These are phyloP conservation scores for Chloropsis cyanopogon DNA, from an alignment of 2,113 vertebrate species.

Conservation along the genomic window DNA sequence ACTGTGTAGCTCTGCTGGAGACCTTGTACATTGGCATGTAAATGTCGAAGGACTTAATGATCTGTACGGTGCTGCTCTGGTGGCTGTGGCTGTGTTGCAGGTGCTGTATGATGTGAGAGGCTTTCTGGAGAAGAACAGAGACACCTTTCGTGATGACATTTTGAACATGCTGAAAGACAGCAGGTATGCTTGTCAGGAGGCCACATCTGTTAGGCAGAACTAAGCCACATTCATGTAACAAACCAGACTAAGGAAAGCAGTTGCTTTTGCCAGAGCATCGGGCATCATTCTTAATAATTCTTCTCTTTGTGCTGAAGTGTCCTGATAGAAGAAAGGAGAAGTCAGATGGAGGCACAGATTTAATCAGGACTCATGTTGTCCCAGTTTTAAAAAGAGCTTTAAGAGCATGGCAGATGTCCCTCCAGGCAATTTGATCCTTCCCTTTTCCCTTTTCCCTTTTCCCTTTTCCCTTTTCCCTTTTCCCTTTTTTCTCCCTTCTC, in stretches of 20 bases:
- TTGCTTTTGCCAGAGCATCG: not conserved
- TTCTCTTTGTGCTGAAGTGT: not conserved
- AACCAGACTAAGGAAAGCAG: not conserved
- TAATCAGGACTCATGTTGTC: not conserved
- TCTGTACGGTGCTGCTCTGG: not conserved
- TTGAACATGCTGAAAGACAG: slow-evolving; percentile 91
- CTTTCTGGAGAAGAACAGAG: slow-evolving; percentile 91
- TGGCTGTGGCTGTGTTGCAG: slow-evolving; percentile 56
- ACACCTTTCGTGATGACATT: slow-evolving; percentile 92
- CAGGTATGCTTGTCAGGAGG: slow-evolving; percentile 68
- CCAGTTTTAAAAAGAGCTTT: slow-evolving; percentile 11
- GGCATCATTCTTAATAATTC: not conserved
- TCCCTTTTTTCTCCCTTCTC: not conserved
- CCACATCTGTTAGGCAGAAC: not conserved
- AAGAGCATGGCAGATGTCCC: not conserved
- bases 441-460: not conserved
- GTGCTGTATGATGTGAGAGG: slow-evolving; percentile 87
- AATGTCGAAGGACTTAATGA: not conserved
- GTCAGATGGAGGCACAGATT: not conserved
- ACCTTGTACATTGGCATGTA: not conserved
- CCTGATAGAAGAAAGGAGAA: not conserved
- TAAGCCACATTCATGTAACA: not conserved
- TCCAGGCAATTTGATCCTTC: not conserved
- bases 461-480: too few species aligned
- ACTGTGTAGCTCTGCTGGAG: not conserved